Conservation (phyloP, 2,888 invertebrate species). For the Mimas tiliae region DNA sequence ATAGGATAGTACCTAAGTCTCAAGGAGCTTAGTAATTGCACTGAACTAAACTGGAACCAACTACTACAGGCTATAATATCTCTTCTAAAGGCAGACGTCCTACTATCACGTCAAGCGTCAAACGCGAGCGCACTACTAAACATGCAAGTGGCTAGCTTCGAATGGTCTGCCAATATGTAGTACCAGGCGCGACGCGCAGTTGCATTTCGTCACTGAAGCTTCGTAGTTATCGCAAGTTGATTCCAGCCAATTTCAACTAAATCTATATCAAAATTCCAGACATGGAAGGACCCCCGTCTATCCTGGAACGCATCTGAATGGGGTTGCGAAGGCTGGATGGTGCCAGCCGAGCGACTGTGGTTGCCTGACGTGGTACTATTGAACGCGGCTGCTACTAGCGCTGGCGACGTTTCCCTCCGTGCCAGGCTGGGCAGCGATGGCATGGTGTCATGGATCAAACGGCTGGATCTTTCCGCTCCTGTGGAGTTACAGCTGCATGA, state of each 20-base stretch:
- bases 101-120: too few relatives aligned
- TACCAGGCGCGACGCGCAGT: too few relatives aligned
- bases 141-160: too few relatives aligned
- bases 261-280: slow-evolving; percentile 68
- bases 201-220: too few relatives aligned
- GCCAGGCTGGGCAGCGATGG: slow-evolving; percentile 88
- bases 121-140: too few relatives aligned
- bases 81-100: too few relatives aligned
- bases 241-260: not conserved
- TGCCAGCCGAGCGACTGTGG: slow-evolving; percentile 91
- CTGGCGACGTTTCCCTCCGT: slow-evolving; percentile 86
- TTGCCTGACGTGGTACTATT: slow-evolving; percentile 90
- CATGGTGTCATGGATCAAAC: slow-evolving; percentile 72
- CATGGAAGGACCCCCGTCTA: slow-evolving; percentile 90
- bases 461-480: slow-evolving; percentile 63
- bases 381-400: slow-evolving; percentile 88
- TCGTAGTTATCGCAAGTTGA: too few relatives aligned
- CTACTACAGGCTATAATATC: too few relatives aligned
- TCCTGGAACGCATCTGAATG: slow-evolving; percentile 89
- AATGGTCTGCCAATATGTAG: too few relatives aligned
- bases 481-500: slow-evolving; percentile 74
- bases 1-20: too few relatives aligned
- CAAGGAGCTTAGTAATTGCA: too few relatives aligned
- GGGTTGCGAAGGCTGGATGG: slow-evolving; percentile 84
- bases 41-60: too few relatives aligned